These are phyloP conservation scores for Mormyrops boulengeri DNA, from an alignment of 2,797 vertebrate genomes.

Conservation along the genomic window DNA sequence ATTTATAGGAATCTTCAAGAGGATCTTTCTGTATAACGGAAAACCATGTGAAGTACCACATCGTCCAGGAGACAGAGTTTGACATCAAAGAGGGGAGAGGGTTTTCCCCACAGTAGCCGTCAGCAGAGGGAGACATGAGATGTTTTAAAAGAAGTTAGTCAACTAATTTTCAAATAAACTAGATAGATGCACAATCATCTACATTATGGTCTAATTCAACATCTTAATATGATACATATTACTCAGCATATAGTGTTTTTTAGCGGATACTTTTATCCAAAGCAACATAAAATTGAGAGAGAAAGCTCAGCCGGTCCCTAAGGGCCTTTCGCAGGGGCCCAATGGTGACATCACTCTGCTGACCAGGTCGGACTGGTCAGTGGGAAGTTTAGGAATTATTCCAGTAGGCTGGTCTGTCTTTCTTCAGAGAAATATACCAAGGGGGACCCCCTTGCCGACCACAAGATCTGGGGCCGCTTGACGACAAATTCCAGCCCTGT, in stretches of 20 bases:
- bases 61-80: neutral
- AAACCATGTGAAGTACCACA: neutral
- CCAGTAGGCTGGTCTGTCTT: neutral
- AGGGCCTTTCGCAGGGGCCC: neutral
- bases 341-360: neutral
- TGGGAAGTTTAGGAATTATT: neutral
- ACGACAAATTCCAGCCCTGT: neutral
- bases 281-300: neutral
- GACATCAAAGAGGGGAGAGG: neutral
- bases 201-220: neutral
- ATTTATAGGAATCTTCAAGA: neutral
- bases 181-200: neutral
- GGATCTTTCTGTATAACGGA: neutral
- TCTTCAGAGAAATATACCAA: neutral
- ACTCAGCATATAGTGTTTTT: neutral
- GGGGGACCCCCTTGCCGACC: neutral
- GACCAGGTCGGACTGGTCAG: neutral
- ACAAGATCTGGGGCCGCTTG: neutral
- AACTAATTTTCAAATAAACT: neutral
- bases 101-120: neutral
- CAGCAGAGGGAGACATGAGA: neutral
- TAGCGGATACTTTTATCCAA: neutral
- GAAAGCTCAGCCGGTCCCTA: neutral
- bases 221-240: neutral
- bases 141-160: neutral